These are phyloP conservation scores for Aporophyla nigra DNA, from an alignment of 2,888 invertebrate species.

Conservation along the genomic window DNA sequence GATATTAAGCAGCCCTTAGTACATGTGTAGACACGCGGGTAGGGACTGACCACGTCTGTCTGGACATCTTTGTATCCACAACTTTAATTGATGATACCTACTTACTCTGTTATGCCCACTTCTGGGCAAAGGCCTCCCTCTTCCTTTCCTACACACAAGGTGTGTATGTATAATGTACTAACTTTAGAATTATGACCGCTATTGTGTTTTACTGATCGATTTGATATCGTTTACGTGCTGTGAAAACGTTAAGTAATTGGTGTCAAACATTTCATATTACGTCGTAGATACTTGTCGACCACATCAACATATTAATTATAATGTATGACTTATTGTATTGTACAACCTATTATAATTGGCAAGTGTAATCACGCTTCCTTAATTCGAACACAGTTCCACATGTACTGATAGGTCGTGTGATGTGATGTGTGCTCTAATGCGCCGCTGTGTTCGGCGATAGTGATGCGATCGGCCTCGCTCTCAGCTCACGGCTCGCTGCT, in stretches of 20 bases:
- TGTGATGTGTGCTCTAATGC: background rate
- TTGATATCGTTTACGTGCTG: background rate
- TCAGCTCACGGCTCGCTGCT: background rate
- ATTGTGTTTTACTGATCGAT: background rate
- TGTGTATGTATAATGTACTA: background rate
- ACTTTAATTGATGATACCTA: background rate
- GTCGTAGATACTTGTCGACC: background rate
- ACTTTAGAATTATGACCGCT: background rate
- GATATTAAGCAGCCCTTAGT: conserved; percentile 3
- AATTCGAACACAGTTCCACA: background rate
- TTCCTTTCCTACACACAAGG: background rate
- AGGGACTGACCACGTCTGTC: background rate
- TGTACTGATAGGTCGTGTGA: background rate
- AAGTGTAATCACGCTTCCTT: background rate
- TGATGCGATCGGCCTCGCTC: background rate
- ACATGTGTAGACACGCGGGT: background rate
- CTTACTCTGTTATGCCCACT: background rate
- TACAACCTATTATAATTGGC: background rate
- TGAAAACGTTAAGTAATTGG: background rate
- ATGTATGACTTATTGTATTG: conserved; percentile 8
- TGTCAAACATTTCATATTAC: background rate
- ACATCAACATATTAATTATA: background rate
- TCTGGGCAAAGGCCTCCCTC: too few relatives aligned
- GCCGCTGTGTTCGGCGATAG: background rate
- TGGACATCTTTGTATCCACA: background rate